Evolutionary conservation across 2,797 vertebrate species (phyloP).

Genomic region (Coracias cyanogaster): DNA sequence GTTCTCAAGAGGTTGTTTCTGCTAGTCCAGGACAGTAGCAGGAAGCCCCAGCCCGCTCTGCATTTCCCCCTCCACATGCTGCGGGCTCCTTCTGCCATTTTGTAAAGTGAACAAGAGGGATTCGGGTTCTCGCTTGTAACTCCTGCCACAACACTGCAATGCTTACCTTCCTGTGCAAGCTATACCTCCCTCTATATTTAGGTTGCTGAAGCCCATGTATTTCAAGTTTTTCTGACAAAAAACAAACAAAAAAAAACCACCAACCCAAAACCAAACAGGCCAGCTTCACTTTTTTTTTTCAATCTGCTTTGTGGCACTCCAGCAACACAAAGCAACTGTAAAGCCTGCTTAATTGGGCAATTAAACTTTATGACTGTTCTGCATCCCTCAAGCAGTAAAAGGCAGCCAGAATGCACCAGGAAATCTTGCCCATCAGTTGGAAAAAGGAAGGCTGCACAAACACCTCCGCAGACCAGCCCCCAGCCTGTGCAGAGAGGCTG

Average conservation of each 20-base stretch:
- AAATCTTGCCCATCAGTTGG: neutral
- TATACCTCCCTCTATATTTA: neutral
- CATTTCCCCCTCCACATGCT: neutral
- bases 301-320: neutral
- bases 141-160: neutral
- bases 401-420: neutral
- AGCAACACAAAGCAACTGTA: neutral
- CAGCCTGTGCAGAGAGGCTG: neutral
- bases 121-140: neutral
- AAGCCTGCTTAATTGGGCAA: constrained; percentile 22
- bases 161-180: neutral
- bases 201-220: neutral
- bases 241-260: too few relatives aligned
- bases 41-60: neutral
- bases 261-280: neutral
- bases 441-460: neutral
- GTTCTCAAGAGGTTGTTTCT: neutral
- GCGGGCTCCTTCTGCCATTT: neutral
- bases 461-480: neutral
- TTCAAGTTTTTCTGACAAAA: neutral
- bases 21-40: rapidly evolving
- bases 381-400: constrained; percentile 14
- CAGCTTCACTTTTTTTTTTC: neutral
- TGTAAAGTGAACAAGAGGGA: neutral
- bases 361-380: constrained; percentile 38